phyloP scores from a whole-genome alignment of 64 coral and sea anemone genomes.

The Montipora efflorescens region DNA sequence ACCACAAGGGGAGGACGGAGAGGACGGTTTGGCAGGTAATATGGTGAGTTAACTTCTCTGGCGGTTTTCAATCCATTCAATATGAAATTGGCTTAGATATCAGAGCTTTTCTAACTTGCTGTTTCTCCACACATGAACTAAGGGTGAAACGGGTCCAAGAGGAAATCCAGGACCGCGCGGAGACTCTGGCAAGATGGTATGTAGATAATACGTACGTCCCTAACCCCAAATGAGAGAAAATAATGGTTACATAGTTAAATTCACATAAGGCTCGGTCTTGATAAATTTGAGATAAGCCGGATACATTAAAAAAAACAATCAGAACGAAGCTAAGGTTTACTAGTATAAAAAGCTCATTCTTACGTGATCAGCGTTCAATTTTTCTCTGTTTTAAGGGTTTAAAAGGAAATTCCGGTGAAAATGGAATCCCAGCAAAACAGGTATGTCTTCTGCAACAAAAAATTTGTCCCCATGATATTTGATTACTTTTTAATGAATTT shows the following conservation, averaged over 20 bases:
- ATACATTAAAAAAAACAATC: too few species aligned
- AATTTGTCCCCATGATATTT: too few species aligned
- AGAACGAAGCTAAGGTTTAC: too few species aligned
- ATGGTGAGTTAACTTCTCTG: background rate
- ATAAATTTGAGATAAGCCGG: too few species aligned
- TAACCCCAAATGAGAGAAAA: background rate
- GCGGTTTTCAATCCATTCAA: background rate
- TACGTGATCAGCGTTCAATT: too few species aligned
- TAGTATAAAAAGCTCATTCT: too few species aligned
- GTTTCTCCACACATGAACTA: background rate
- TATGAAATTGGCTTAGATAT: background rate
- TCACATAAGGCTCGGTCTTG: too few species aligned
- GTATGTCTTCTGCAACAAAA: background rate
- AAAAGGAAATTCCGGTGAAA: conserved; percentile 37
- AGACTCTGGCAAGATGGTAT: conserved; percentile 26
- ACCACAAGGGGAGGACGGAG: conserved; percentile 3
- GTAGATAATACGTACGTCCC: background rate
- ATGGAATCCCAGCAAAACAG: conserved; percentile 33
- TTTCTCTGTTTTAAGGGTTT: conserved; percentile 11
- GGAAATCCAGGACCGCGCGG: conserved; percentile 21
- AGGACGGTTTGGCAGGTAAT: conserved; percentile 3
- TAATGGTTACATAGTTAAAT: too few species aligned
- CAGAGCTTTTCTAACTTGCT: background rate
- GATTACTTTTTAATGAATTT: too few species aligned
- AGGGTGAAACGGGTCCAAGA: conserved; percentile 40